A percentile compares a stretch with the other conserved stretches of the same genome.
phyloP scores from a whole-genome alignment of 2,113 vertebrate species.

The Sula dactylatra region DNA sequence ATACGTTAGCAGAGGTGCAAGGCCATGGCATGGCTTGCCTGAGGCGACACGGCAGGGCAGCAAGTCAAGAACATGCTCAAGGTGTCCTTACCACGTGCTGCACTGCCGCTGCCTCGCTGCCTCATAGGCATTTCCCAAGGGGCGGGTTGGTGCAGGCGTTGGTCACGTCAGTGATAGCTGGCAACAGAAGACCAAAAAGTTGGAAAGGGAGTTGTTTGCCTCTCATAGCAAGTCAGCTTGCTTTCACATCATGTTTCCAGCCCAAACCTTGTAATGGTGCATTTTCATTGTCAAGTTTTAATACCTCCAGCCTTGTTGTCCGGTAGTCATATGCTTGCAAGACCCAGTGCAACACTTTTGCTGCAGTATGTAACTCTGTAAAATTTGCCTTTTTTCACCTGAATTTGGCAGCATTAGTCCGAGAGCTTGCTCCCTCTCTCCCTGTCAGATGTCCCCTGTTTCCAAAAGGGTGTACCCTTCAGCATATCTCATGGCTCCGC shows the following conservation, averaged over 20 bases:
- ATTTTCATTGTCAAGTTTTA: not conserved
- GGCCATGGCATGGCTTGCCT: not conserved
- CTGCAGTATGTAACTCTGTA: not conserved
- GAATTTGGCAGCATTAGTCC: not conserved
- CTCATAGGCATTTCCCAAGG: not conserved
- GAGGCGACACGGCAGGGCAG: not conserved
- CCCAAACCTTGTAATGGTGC: not conserved
- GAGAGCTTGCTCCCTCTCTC: not conserved
- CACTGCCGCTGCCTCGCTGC: rapidly evolving
- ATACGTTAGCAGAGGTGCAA: not conserved
- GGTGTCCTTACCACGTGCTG: rapidly evolving
- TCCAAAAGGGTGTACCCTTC: not conserved
- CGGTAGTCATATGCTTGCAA: not conserved
- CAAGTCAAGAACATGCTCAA: not conserved
- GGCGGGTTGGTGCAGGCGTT: rapidly evolving
- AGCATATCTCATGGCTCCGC: not conserved
- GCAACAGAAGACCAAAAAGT: not conserved
- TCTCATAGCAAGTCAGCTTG: not conserved
- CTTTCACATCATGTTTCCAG: not conserved
- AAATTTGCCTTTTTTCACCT: conserved; percentile 27
- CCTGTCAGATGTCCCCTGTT: not conserved
- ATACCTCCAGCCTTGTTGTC: not conserved
- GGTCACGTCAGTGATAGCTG: rapidly evolving
- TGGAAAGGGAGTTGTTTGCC: not conserved
- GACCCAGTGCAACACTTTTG: not conserved